Base-by-base conservation (phyloP, 2,113 vertebrate species). In the Tonatia bakeri region DNA sequence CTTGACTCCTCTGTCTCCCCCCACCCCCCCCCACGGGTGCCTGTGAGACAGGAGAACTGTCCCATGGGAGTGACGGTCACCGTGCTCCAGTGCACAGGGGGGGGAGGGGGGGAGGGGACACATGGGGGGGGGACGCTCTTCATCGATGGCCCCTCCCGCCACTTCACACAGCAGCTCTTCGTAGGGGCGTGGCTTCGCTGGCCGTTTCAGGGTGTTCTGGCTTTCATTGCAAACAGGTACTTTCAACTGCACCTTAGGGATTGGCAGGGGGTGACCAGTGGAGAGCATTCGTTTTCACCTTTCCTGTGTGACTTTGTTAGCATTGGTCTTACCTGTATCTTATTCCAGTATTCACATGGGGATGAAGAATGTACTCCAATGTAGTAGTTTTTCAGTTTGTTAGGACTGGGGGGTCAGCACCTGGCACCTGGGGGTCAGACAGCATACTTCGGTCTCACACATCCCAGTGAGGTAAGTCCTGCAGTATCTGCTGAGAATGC, bases 61-160 rank as follows among this genome's bases (percentile, higher is more conserved):
- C 54, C 70, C 45, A 1, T 3, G 40, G n/a, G 36, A 14, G 26
- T 12, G 5, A 24, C 7, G 7, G 52, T 40, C 81, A 59, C 75
- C 5, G 0, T 0, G 4, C 3, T 22, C 56, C 11, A 1, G 47
- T 22, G 1, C 31, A 4, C 1, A 0, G 12, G 11, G 50, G 13
- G 16, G 50, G 50, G 50, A 11, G 47, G 47, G 47, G 26, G n/a
- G 2, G 28, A 0, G 5, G 0, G 2, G 61, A n/a, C 1, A 4
- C 7, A 7, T 50, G 20, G 1, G 6, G 54, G 59, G 0, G 1
- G n/a, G 26, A n/a, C 40, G 11, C n/a, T 45, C 77, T 65, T 50
- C 80, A 52, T 12, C 19, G 38, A 2, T 36, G 52, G 16, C 36
- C 40, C 47, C 4, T 12, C 0, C 0, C 26, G 65, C 64, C 33